Evolutionary conservation across 1,140 invertebrate species (phyloP).

Genomic region (Dinothrombium tinctorium): DNA sequence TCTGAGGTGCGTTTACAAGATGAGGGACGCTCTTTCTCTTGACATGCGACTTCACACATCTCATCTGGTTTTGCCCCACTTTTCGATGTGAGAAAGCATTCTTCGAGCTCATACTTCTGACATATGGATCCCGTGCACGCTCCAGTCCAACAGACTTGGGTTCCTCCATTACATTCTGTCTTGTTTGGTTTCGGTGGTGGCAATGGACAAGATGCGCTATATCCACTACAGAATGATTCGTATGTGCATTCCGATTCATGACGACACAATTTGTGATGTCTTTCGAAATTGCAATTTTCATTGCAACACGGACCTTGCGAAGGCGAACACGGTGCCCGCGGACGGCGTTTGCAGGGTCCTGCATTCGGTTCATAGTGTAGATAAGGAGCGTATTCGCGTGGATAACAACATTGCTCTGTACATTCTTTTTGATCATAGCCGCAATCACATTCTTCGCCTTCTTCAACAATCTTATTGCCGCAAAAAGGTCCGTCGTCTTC

Average conservation of each 20-base stretch:
- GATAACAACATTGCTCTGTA: constrained; percentile 79
- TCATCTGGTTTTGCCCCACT: constrained; percentile 44
- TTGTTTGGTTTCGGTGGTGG: constrained; percentile 48
- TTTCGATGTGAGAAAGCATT: constrained; percentile 82
- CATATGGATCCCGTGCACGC: constrained; percentile 90
- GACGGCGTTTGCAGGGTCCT: constrained; percentile 43
- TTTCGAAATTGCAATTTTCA: constrained; percentile 46
- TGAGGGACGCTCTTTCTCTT: constrained; percentile 43
- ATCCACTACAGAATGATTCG: constrained; percentile 48
- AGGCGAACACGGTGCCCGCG: constrained; percentile 51
- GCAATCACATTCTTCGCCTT: constrained; percentile 93
- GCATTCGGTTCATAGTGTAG: constrained; percentile 39
- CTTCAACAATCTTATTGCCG: constrained; percentile 95
- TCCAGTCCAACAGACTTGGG: constrained; percentile 66
- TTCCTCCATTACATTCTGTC: constrained; percentile 59
- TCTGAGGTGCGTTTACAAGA: constrained; percentile 60
- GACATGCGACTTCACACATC: constrained; percentile 86
- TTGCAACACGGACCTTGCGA: constrained; percentile 90
- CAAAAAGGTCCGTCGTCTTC: constrained; percentile 83
- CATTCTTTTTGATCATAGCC: constrained; percentile 86
- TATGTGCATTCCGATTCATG: constrained; percentile 65
- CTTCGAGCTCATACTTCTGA: constrained; percentile 69
- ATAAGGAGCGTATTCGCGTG: constrained; percentile 38
- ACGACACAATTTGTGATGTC: constrained; percentile 33
- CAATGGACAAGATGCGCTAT: constrained; percentile 38